Percentiles rank a stretch among this genome's conserved stretches.
Conservation (phyloP, 92 coral and sea anemone genomes). For the Diadumene lineata region DNA sequence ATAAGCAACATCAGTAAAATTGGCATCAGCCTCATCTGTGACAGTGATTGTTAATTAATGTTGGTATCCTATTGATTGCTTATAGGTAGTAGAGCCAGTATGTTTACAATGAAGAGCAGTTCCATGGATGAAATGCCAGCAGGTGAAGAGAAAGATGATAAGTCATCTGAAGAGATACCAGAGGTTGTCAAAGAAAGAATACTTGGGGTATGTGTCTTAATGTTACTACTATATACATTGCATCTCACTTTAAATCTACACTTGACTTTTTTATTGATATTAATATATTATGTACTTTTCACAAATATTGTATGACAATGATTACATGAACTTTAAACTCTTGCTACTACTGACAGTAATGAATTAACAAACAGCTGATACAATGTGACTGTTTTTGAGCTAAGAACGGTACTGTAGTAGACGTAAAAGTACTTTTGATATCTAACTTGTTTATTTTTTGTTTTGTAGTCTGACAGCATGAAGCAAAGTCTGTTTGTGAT, state of each 20-base stretch:
- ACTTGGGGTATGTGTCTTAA: slow-evolving; percentile 46
- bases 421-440: too few relatives aligned
- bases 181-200: slow-evolving; percentile 64
- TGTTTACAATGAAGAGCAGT: slow-evolving; percentile 76
- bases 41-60: too few relatives aligned
- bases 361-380: too few relatives aligned
- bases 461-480: slow-evolving; percentile 79
- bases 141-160: slow-evolving; percentile 54
- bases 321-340: too few relatives aligned
- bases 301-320: too few relatives aligned
- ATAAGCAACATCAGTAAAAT: too few relatives aligned
- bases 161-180: slow-evolving; percentile 65
- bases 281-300: too few relatives aligned
- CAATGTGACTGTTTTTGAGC: too few relatives aligned
- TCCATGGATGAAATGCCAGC: slow-evolving; percentile 66
- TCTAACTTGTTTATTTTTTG: background rate
- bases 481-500: slow-evolving; percentile 83
- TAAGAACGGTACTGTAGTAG: too few relatives aligned
- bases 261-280: too few relatives aligned
- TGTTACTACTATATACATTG: background rate
- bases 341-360: too few relatives aligned
- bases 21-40: too few relatives aligned
- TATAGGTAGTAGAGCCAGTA: slow-evolving; percentile 86
- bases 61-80: background rate
- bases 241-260: background rate